phyloP scores from a whole-genome alignment of 2,888 invertebrate species.

The Chydorus sphaericus region DNA sequence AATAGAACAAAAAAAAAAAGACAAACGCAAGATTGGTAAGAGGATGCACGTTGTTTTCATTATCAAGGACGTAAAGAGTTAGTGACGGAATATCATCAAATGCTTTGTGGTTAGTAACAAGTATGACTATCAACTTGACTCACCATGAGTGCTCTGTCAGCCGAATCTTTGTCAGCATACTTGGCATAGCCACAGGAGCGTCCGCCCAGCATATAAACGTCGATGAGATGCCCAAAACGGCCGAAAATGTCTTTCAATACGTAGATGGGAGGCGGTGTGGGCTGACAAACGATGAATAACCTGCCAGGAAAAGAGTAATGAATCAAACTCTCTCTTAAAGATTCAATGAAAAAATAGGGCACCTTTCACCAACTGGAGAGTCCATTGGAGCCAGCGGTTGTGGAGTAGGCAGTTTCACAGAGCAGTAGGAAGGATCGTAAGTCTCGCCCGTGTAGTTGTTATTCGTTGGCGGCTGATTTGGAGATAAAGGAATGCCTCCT shows the following conservation, averaged over 20 bases:
- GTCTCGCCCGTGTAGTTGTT: conserved; percentile 22
- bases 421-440: conserved; percentile 33
- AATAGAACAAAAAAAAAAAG: not conserved
- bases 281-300: conserved; percentile 39
- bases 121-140: conserved; percentile 13
- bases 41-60: not conserved
- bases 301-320: conserved; percentile 20
- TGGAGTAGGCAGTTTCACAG: conserved; percentile 52
- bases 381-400: conserved; percentile 37
- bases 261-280: conserved; percentile 54
- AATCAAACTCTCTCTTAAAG: not conserved
- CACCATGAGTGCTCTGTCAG: conserved; percentile 57
- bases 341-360: not conserved
- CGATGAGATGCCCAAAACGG: conserved; percentile 77
- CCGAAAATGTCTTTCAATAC: conserved; percentile 77
- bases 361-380: conserved; percentile 32
- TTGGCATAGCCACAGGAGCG: conserved; percentile 88
- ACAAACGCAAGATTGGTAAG: not conserved
- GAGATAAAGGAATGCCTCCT: conserved; percentile 18
- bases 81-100: too few species aligned
- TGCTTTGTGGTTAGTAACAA: too few species aligned
- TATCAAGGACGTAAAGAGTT: too few species aligned
- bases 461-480: conserved; percentile 17
- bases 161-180: conserved; percentile 57
- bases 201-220: conserved; percentile 74